Evolutionary conservation across 1,140 invertebrate species (phyloP).

Genomic region (Meteorus sp.): DNA sequence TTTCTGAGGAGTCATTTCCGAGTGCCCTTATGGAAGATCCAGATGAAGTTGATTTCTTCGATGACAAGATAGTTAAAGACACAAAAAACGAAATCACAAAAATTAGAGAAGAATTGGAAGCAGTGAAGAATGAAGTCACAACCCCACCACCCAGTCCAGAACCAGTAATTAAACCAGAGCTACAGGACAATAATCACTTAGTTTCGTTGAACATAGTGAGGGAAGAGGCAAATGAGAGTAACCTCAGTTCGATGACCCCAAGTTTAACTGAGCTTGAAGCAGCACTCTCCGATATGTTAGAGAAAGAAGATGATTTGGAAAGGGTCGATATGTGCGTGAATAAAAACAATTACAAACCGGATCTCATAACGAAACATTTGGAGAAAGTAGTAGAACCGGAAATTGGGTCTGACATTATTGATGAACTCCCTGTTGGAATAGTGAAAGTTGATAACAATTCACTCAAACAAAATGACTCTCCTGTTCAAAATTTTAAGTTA

Average conservation of each 20-base stretch:
- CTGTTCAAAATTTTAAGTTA: too few species aligned
- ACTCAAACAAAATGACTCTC: too few species aligned
- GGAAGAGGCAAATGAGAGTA: constrained; percentile 43
- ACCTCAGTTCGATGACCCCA: constrained; percentile 54
- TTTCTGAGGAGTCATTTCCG: constrained; percentile 55
- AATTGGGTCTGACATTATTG: constrained; percentile 32
- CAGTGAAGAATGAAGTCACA: constrained; percentile 26
- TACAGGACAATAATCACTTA: constrained; percentile 38
- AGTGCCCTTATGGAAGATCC: constrained; percentile 46
- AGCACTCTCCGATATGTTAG: constrained; percentile 54
- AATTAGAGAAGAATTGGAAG: constrained; percentile 15
- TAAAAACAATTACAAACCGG: neutral
- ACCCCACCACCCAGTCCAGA: constrained; percentile 50
- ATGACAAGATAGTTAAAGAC: constrained; percentile 19
- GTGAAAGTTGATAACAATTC: constrained; percentile 36
- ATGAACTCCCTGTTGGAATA: constrained; percentile 30
- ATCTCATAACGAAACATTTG: constrained; percentile 20
- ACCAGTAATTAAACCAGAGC: constrained; percentile 38
- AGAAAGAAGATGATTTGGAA: constrained; percentile 43
- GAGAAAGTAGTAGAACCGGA: constrained; percentile 38
- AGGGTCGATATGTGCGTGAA: constrained; percentile 9
- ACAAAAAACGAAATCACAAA: constrained; percentile 22
- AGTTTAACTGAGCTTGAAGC: constrained; percentile 54
- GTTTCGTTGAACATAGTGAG: constrained; percentile 41
- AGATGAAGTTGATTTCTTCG: constrained; percentile 28